Evolutionary conservation across 2,113 vertebrate genomes (phyloP).

Genomic region (Falco punctatus): DNA sequence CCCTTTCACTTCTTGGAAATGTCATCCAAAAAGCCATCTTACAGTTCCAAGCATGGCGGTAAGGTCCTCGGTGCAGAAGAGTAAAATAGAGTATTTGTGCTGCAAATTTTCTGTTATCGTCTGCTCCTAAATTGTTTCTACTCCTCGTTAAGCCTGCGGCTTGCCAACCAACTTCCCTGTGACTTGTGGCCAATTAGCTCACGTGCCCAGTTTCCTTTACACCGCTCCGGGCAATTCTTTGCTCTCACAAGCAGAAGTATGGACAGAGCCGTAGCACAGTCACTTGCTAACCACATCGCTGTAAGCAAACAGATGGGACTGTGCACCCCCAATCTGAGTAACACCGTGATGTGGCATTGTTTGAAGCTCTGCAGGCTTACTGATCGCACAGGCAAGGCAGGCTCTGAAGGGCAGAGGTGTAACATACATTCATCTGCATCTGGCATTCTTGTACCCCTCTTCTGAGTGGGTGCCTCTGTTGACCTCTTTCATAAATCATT

Average conservation of each 20-base stretch:
- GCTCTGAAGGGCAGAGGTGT: not conserved
- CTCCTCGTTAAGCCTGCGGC: not conserved
- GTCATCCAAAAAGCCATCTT: not conserved
- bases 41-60: not conserved
- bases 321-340: rapidly evolving
- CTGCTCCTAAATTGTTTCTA: not conserved
- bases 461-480: not conserved
- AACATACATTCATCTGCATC: not conserved
- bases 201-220: not conserved
- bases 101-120: not conserved
- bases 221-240: not conserved
- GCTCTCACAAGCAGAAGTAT: not conserved
- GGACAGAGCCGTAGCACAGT: not conserved
- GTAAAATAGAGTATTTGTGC: not conserved
- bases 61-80: not conserved
- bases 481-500: not conserved
- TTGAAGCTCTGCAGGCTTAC: not conserved
- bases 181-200: not conserved
- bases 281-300: not conserved
- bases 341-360: rapidly evolving
- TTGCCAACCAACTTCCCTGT: not conserved
- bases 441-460: not conserved
- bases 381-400: not conserved
- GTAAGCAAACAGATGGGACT: not conserved
- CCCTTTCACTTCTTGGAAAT: not conserved